Conservation (phyloP, 2,888 invertebrate species). For the Polymixis lichenea region DNA sequence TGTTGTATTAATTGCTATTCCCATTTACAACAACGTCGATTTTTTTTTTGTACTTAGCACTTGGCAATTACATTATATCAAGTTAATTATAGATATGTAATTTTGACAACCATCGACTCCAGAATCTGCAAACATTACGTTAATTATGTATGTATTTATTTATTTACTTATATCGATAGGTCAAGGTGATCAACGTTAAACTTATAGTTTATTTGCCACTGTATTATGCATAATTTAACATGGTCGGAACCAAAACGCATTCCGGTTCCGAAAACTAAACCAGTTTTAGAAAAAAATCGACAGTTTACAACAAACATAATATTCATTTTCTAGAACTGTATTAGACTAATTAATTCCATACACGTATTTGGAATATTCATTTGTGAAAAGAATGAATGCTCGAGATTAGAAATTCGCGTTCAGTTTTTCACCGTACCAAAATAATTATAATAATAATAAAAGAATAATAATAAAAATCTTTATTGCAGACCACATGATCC, state of each 20-base stretch:
- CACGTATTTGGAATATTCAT: background rate
- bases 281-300: background rate
- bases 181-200: background rate
- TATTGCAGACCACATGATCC: no score
- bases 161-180: background rate
- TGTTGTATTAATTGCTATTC: background rate
- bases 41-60: no score
- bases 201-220: slow-evolving; percentile 1
- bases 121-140: background rate
- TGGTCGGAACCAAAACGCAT: background rate
- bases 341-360: background rate
- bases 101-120: background rate
- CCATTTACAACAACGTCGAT: background rate
- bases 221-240: background rate
- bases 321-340: background rate
- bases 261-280: background rate
- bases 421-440: background rate
- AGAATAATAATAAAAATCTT: no score
- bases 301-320: background rate
- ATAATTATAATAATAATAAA: no score
- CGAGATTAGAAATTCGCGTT: background rate
- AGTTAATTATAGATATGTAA: background rate
- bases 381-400: background rate
- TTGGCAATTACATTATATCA: background rate
- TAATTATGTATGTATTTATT: background rate